These are phyloP conservation scores for Ericerus pela DNA, from an alignment of 1,140 invertebrate species.

Conservation along the genomic window DNA sequence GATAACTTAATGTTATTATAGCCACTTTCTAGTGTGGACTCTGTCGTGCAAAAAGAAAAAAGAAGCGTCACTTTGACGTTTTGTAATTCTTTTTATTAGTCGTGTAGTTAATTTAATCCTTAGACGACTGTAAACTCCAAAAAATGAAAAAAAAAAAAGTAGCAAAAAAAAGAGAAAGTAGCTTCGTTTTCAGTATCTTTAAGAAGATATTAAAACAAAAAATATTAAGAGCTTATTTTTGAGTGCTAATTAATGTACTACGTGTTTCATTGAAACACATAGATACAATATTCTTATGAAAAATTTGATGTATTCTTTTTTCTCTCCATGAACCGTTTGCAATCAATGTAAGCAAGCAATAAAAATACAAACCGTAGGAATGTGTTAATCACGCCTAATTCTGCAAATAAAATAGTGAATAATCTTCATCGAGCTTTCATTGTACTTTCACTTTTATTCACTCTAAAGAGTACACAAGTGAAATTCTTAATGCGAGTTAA, in stretches of 20 bases:
- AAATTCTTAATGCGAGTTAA: background rate
- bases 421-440: background rate
- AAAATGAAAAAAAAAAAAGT: too few species aligned
- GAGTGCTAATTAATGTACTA: slow-evolving; percentile 3
- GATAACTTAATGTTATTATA: background rate
- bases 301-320: too few species aligned
- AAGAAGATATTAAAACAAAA: too few species aligned
- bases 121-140: background rate
- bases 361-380: background rate
- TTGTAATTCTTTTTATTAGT: too few species aligned
- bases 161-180: too few species aligned
- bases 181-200: slow-evolving; percentile 7
- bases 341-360: slow-evolving; percentile 5
- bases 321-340: too few species aligned
- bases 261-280: background rate
- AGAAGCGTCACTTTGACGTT: too few species aligned
- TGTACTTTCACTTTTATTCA: too few species aligned
- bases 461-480: too few species aligned
- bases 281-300: background rate
- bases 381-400: background rate
- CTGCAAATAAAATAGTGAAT: background rate
- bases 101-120: slow-evolving; percentile 7
- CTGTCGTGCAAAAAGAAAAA: background rate
- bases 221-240: slow-evolving; percentile 7
- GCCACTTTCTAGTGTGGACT: background rate